Conservation (phyloP, 2,888 invertebrate genomes). For the Norana najaformis region DNA sequence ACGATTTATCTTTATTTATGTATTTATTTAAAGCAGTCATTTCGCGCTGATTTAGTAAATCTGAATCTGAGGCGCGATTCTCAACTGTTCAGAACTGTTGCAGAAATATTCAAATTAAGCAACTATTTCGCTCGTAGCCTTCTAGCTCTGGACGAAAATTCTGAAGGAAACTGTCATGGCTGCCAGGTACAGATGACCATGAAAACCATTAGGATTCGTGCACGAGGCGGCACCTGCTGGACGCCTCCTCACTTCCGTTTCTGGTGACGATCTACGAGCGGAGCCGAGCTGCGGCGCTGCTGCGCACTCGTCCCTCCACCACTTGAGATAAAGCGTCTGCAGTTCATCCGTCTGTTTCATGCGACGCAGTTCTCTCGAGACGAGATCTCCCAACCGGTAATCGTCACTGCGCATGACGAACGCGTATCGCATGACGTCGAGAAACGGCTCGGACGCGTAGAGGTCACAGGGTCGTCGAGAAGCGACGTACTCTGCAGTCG, state of each 20-base stretch:
- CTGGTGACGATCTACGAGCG: background rate
- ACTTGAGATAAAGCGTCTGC: conserved; percentile 42
- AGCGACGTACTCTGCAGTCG: conserved; percentile 44
- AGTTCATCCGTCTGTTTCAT: conserved; percentile 40
- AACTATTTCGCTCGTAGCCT: background rate
- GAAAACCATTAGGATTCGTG: background rate
- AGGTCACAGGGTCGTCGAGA: conserved; percentile 44
- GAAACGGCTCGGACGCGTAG: conserved; percentile 45
- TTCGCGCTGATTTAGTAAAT: no score
- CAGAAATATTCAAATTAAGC: background rate
- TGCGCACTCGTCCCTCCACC: conserved; percentile 45
- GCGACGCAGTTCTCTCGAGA: conserved; percentile 39
- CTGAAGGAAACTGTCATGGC: background rate
- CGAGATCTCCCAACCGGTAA: conserved; percentile 28
- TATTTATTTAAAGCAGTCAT: no score
- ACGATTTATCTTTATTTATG: no score
- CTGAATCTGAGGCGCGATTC: no score
- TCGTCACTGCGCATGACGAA: conserved; percentile 37
- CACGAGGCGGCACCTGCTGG: background rate
- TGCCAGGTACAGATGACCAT: background rate
- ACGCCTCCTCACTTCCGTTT: background rate
- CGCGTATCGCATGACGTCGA: conserved; percentile 42
- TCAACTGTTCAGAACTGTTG: no score
- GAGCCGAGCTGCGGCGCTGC: background rate
- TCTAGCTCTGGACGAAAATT: background rate